Conservation (phyloP, 2,113 vertebrate species). For the Lates calcarifer region DNA sequence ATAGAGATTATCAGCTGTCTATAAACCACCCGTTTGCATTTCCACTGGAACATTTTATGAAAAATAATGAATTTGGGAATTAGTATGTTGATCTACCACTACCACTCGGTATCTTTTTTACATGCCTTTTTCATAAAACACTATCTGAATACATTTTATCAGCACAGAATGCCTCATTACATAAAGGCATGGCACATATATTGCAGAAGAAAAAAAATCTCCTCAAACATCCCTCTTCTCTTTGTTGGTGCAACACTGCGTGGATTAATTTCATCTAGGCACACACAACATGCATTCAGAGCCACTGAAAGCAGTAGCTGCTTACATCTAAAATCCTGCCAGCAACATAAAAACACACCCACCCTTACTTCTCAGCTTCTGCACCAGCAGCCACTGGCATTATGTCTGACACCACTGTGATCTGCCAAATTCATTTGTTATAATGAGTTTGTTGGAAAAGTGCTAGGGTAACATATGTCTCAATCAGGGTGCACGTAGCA, state of each 20-base stretch:
- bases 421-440: constrained; percentile 66
- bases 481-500: constrained; percentile 35
- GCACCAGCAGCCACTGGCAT: constrained; percentile 60
- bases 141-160: constrained; percentile 25
- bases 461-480: constrained; percentile 44
- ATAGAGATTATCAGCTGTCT: constrained; percentile 44
- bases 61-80: neutral
- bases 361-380: constrained; percentile 63
- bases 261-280: constrained; percentile 69
- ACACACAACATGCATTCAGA: constrained; percentile 60
- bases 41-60: constrained; percentile 20
- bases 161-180: constrained; percentile 40
- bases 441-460: constrained; percentile 57
- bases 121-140: constrained; percentile 37
- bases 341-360: constrained; percentile 72
- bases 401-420: constrained; percentile 56
- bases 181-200: constrained; percentile 36
- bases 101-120: constrained; percentile 12
- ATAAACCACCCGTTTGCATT: constrained; percentile 36
- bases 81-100: constrained; percentile 1
- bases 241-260: constrained; percentile 63
- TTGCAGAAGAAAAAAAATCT: constrained; percentile 6
- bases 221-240: constrained; percentile 33
- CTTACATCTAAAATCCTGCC: constrained; percentile 73
- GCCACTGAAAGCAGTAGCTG: constrained; percentile 59